A percentile compares a stretch with the other conserved stretches of the same genome.
These are phyloP conservation scores for Macrocentrus cingulum DNA, from an alignment of 1,140 invertebrate species.

Conservation along the genomic window DNA sequence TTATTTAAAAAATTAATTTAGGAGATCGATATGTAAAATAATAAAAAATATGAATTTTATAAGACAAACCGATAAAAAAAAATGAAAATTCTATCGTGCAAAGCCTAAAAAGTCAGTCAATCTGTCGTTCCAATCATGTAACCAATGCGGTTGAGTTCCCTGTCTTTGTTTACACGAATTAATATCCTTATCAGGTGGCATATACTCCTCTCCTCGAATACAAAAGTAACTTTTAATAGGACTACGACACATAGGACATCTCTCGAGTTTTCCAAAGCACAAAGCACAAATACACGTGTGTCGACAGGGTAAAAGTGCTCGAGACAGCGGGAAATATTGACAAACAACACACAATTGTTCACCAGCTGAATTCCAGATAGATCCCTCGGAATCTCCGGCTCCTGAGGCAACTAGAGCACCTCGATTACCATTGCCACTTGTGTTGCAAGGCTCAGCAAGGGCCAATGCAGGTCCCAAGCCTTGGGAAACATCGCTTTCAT, in stretches of 20 bases:
- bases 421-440: constrained; percentile 38
- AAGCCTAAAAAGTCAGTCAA: constrained; percentile 68
- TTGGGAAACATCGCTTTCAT: constrained; percentile 54
- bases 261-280: constrained; percentile 72
- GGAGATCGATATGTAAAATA: no score
- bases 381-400: constrained; percentile 50
- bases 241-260: constrained; percentile 80
- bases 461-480: constrained; percentile 53
- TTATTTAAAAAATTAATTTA: no score
- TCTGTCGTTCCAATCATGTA: constrained; percentile 66
- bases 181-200: constrained; percentile 62
- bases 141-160: constrained; percentile 57
- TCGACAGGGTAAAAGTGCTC: constrained; percentile 77
- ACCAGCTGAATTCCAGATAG: constrained; percentile 60
- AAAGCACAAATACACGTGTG: constrained; percentile 82
- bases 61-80: no score
- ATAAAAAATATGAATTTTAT: no score
- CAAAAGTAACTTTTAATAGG: constrained; percentile 80
- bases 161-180: constrained; percentile 53
- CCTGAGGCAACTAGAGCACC: constrained; percentile 50
- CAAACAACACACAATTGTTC: constrained; percentile 79
- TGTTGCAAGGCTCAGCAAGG: constrained; percentile 54
- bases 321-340: constrained; percentile 72
- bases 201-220: constrained; percentile 73
- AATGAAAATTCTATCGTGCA: constrained; percentile 51